Percentiles rank a stretch among this genome's conserved stretches.
Conservation (phyloP, 2,113 vertebrate genomes). For the Dendropsophus ebraccatus region DNA sequence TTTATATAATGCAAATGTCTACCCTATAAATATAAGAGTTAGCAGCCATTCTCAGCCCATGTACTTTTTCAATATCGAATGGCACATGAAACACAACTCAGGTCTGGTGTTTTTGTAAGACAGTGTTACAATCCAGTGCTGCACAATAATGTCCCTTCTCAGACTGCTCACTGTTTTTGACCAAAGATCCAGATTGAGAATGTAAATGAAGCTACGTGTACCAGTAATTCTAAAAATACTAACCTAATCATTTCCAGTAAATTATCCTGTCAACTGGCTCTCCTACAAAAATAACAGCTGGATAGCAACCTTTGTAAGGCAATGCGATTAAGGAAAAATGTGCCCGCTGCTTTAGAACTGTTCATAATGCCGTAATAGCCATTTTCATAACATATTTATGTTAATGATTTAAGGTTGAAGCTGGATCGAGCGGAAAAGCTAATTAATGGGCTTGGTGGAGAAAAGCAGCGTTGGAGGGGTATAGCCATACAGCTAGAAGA, state of each 20-base stretch:
- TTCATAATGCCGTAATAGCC: conserved; percentile 43
- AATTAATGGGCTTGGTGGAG: conserved; percentile 63
- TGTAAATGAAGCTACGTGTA: conserved; percentile 48
- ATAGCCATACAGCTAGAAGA: conserved; percentile 54
- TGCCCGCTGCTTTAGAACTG: conserved; percentile 43
- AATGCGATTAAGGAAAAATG: conserved; percentile 48
- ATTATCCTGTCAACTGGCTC: conserved; percentile 47
- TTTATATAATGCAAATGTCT: conserved; percentile 22
- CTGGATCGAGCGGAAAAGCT: conserved; percentile 64
- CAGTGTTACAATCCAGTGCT: not conserved
- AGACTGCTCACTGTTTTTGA: conserved; percentile 26
- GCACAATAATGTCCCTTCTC: conserved; percentile 9
- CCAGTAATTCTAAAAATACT: conserved; percentile 37
- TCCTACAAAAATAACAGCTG: conserved; percentile 52
- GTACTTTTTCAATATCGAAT: not conserved
- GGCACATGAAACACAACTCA: not conserved
- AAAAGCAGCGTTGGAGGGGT: conserved; percentile 56
- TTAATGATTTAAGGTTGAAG: conserved; percentile 69
- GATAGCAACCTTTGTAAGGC: conserved; percentile 50
- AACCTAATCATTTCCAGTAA: conserved; percentile 57
- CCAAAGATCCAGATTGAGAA: not conserved
- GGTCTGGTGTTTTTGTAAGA: conserved; percentile 39
- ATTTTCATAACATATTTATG: conserved; percentile 66
- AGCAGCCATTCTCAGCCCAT: not conserved
- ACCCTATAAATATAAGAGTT: conserved; percentile 13